These are phyloP conservation scores for Lordiphosa clarofinis DNA, from an alignment of 1,140 invertebrate genomes.

Conservation along the genomic window DNA sequence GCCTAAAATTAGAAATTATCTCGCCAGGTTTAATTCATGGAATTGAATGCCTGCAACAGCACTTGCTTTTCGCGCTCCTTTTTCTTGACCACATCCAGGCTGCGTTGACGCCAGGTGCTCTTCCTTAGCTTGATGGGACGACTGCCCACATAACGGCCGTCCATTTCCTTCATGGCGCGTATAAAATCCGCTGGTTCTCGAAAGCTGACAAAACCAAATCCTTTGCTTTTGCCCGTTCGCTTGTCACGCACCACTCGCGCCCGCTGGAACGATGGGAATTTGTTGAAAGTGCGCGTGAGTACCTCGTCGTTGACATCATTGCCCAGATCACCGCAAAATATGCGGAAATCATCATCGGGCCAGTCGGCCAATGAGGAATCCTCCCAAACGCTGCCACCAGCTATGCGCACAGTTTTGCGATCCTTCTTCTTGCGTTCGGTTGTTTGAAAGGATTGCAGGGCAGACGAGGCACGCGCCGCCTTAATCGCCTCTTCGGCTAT, in stretches of 20 bases:
- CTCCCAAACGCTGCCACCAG: conserved; percentile 97
- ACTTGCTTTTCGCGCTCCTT: conserved; percentile 95
- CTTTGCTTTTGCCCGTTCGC: conserved; percentile 98
- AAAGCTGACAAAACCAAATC: conserved; percentile 99
- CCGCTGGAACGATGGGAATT: conserved; percentile 95
- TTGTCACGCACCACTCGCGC: conserved; percentile 98
- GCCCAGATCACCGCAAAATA: conserved; percentile 99
- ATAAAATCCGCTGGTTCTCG: conserved; percentile 99
- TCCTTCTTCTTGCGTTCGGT: conserved; percentile 84
- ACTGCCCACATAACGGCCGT: conserved; percentile 97
- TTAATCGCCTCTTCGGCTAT: conserved; percentile 84
- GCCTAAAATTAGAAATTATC: conserved; percentile 40
- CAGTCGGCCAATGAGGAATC: conserved; percentile 94
- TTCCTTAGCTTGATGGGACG: conserved; percentile 98
- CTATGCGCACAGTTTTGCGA: conserved; percentile 87
- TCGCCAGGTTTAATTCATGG: conserved; percentile 39
- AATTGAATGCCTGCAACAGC: conserved; percentile 85
- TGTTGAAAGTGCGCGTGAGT: conserved; percentile 94
- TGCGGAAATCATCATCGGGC: conserved; percentile 97
- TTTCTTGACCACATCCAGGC: conserved; percentile 95
- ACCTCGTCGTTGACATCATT: conserved; percentile 99
- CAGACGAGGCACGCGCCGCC: conserved; percentile 83
- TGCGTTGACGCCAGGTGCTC: conserved; percentile 96
- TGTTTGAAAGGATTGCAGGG: conserved; percentile 81
- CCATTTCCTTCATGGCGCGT: conserved; percentile 99